Percentiles rank a stretch among this genome's conserved stretches.
These are phyloP conservation scores for Heliconius cydno DNA, from an alignment of 2,888 invertebrate species.

Conservation along the genomic window DNA sequence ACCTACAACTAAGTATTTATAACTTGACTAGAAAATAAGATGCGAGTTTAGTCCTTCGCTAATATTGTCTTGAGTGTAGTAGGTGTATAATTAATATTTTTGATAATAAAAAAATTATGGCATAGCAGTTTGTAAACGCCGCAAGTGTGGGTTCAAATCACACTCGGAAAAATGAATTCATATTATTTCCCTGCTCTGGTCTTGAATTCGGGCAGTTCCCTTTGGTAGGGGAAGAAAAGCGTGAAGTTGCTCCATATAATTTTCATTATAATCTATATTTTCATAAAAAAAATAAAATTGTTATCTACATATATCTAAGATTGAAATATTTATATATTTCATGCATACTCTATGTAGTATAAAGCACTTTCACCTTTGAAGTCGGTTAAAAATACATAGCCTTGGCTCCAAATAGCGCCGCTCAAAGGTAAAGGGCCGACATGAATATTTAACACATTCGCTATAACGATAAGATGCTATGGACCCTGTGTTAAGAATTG, in stretches of 20 bases:
- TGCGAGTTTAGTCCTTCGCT: no score
- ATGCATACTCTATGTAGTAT: neutral
- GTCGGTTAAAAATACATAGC: slow-evolving; percentile 30
- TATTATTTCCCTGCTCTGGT: no score
- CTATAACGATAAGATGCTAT: slow-evolving; percentile 28
- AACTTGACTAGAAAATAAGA: neutral
- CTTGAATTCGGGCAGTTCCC: neutral
- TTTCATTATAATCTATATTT: neutral
- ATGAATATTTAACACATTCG: slow-evolving; percentile 40
- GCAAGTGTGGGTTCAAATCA: no score
- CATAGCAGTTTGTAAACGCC: no score
- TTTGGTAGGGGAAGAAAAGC: neutral
- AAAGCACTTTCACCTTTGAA: slow-evolving; percentile 18
- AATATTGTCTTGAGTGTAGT: no score
- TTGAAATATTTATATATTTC: neutral
- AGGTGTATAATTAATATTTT: no score
- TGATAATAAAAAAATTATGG: no score
- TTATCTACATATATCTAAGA: neutral
- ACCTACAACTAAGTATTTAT: neutral
- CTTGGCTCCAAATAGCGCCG: slow-evolving; percentile 18
- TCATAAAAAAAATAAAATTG: neutral
- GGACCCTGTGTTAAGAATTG: slow-evolving; percentile 4
- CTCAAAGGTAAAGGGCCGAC: slow-evolving; percentile 37
- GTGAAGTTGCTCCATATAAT: neutral
- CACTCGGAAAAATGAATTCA: no score